phyloP scores from a whole-genome alignment of 2,888 invertebrate species.

The Adineta ricciae region DNA sequence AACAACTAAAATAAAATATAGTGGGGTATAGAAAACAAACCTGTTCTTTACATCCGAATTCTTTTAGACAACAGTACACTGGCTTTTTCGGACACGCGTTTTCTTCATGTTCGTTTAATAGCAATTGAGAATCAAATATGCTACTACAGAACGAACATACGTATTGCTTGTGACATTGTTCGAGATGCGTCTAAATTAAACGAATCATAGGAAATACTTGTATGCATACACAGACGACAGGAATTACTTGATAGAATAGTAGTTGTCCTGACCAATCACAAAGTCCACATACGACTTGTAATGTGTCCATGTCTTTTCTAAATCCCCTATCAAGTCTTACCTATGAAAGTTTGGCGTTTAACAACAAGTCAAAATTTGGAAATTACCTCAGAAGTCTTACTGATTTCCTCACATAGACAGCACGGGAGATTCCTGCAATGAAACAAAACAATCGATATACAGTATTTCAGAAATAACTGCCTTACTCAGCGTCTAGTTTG shows the following conservation, averaged over 20 bases:
- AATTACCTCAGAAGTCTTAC: background rate
- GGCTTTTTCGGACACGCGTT: background rate
- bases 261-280: background rate
- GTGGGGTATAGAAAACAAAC: background rate
- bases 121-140: background rate
- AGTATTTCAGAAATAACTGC: background rate
- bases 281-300: background rate
- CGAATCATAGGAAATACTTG: rapidly evolving
- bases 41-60: background rate
- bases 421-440: background rate
- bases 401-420: background rate
- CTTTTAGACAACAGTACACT: background rate
- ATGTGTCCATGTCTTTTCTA: background rate
- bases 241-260: background rate
- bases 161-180: background rate
- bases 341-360: background rate
- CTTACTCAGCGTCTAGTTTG: background rate
- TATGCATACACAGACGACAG: background rate
- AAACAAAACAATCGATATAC: background rate
- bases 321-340: background rate
- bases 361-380: background rate
- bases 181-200: background rate
- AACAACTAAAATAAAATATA: background rate
- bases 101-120: background rate
- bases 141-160: background rate